A percentile compares a stretch with the other conserved stretches of the same genome.
Evolutionary conservation across 2,797 vertebrate species (phyloP).

Genomic region (Tolypeutes matacus): DNA sequence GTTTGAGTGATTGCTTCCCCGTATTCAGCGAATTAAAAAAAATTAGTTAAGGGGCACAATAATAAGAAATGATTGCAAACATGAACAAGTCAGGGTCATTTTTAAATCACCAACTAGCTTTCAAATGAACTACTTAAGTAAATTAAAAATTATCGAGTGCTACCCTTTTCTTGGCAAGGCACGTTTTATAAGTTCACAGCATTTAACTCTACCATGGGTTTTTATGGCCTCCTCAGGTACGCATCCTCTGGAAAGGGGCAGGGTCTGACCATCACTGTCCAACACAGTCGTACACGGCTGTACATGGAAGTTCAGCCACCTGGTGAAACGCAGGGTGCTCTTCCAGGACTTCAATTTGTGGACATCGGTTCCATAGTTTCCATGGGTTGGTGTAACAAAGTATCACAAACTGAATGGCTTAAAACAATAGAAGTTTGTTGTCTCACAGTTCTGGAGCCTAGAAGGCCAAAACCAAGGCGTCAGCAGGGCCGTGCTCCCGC

Average conservation of each 20-base stretch:
- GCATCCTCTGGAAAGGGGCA: neutral
- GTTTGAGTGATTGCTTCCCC: neutral
- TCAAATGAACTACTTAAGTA: neutral
- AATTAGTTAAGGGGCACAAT: neutral
- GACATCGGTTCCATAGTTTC: too few species aligned
- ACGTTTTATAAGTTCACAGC: neutral
- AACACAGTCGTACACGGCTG: too few species aligned
- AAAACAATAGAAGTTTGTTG: too few species aligned
- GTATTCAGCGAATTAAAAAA: neutral
- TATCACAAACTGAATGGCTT: too few species aligned
- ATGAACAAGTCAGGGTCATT: neutral
- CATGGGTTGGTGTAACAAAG: too few species aligned
- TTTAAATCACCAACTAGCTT: neutral
- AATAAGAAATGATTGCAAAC: neutral
- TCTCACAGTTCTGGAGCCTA: too few species aligned
- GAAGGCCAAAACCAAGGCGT: too few species aligned
- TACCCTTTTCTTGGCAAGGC: too few species aligned
- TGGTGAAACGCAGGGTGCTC: neutral
- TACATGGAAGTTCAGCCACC: neutral
- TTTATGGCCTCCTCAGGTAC: neutral
- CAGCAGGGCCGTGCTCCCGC: too few species aligned
- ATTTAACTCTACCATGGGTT: neutral
- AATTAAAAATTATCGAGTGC: too few species aligned
- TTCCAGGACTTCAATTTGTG: neutral
- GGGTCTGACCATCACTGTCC: neutral